phyloP scores from a whole-genome alignment of 2,888 invertebrate species.

The Aplocera efformata region DNA sequence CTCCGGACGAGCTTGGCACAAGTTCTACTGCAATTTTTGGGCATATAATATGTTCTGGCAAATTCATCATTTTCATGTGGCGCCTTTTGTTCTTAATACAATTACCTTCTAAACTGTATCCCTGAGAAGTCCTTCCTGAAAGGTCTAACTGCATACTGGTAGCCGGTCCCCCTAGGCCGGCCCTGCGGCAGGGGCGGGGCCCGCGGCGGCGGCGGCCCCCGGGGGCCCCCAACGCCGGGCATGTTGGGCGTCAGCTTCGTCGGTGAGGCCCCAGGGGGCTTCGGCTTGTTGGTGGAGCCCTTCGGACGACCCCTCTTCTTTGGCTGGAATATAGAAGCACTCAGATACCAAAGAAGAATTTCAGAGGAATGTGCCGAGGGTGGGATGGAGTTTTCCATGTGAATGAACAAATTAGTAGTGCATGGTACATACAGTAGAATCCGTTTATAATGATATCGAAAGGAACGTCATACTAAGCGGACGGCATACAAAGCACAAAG shows the following conservation, averaged over 20 bases:
- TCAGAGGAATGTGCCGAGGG: neutral
- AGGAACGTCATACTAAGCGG: too few species aligned
- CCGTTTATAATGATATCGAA: too few species aligned
- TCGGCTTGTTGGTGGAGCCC: slow-evolving; percentile 76
- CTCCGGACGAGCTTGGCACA: too few species aligned
- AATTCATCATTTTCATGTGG: too few species aligned
- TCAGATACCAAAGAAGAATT: slow-evolving; percentile 19
- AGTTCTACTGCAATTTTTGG: too few species aligned
- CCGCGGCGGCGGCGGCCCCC: slow-evolving; percentile 29
- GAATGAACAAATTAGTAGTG: neutral
- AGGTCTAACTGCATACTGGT: slow-evolving; percentile 69
- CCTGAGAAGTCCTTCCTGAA: slow-evolving; percentile 77
- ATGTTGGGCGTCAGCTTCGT: slow-evolving; percentile 22
- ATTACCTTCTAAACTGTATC: slow-evolving; percentile 76
- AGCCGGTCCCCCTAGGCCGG: slow-evolving; percentile 59
- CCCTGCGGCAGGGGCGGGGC: slow-evolving; percentile 35
- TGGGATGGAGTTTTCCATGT: slow-evolving; percentile 4
- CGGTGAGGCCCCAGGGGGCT: slow-evolving; percentile 41
- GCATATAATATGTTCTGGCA: too few species aligned
- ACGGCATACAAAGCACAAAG: too few species aligned
- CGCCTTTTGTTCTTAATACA: too few species aligned
- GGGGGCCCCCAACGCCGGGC: slow-evolving; percentile 32
- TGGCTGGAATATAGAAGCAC: slow-evolving; percentile 41
- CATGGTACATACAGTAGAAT: too few species aligned
- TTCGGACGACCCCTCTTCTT: slow-evolving; percentile 76